phyloP scores from a whole-genome alignment of 2,888 invertebrate species.

The Parnassius orleans region DNA sequence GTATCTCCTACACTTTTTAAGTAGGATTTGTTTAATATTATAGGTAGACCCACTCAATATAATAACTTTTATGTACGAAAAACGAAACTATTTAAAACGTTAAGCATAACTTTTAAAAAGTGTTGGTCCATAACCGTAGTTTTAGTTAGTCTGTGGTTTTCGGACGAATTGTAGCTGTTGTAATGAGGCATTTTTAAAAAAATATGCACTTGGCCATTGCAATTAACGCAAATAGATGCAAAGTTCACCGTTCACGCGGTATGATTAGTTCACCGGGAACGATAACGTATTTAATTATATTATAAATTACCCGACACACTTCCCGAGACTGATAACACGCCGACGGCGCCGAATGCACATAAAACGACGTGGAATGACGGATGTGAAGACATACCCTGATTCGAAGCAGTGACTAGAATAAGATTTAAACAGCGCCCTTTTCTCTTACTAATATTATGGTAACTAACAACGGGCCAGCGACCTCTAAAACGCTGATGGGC shows the following conservation, averaged over 20 bases:
- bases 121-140: too few relatives aligned
- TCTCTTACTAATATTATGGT: slow-evolving; percentile 32
- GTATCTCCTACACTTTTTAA: too few relatives aligned
- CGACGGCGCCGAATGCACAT: slow-evolving; percentile 59
- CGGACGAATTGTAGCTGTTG: too few relatives aligned
- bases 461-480: slow-evolving; percentile 69
- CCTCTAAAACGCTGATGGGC: slow-evolving; percentile 67
- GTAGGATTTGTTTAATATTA: too few relatives aligned
- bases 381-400: slow-evolving; percentile 41
- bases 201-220: slow-evolving; percentile 33
- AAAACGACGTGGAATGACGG: slow-evolving; percentile 51
- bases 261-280: slow-evolving; percentile 50
- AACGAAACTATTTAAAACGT: too few relatives aligned
- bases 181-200: too few relatives aligned
- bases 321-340: slow-evolving; percentile 64
- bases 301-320: slow-evolving; percentile 75
- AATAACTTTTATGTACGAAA: too few relatives aligned
- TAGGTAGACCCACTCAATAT: too few relatives aligned
- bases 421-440: slow-evolving; percentile 17
- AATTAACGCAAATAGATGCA: slow-evolving; percentile 49
- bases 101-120: too few relatives aligned
- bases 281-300: slow-evolving; percentile 75
- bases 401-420: slow-evolving; percentile 14
- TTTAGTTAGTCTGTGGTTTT: too few relatives aligned
- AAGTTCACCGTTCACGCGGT: slow-evolving; percentile 57